Evolutionary conservation across 2,888 invertebrate genomes (phyloP).

Genomic region (Pollenia angustigena): DNA sequence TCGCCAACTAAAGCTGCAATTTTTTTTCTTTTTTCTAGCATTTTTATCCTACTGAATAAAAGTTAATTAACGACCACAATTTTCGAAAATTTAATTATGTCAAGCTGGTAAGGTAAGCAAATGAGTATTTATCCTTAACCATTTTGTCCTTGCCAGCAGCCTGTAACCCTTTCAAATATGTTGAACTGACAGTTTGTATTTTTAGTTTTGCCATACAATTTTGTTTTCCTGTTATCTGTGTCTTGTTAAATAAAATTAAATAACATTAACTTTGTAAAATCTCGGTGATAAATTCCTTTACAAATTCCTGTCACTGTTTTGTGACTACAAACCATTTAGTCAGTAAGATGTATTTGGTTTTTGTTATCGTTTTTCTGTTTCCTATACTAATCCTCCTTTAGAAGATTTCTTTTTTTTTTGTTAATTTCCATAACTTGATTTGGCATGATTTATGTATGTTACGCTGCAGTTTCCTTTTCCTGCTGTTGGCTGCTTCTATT

Average conservation of each 20-base stretch:
- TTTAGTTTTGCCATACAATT: neutral
- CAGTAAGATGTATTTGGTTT: slow-evolving; percentile 1
- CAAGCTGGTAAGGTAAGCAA: slow-evolving; percentile 6
- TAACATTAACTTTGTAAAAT: slow-evolving; percentile 57
- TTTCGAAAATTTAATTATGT: slow-evolving; percentile 47
- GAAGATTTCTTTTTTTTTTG: no score
- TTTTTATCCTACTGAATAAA: slow-evolving; percentile 34
- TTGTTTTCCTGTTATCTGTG: neutral
- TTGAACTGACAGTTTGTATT: slow-evolving; percentile 44
- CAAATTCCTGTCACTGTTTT: slow-evolving; percentile 2
- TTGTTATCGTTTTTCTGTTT: slow-evolving; percentile 9
- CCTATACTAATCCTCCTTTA: no score
- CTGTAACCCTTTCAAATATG: slow-evolving; percentile 7
- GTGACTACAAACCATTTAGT: neutral
- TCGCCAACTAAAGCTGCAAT: neutral
- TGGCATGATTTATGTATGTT: slow-evolving; percentile 19
- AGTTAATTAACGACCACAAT: slow-evolving; percentile 26
- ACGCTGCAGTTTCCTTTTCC: slow-evolving; percentile 49
- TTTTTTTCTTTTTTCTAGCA: neutral
- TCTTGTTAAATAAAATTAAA: slow-evolving; percentile 40
- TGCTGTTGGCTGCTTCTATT: slow-evolving; percentile 45
- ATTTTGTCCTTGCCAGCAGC: slow-evolving; percentile 11
- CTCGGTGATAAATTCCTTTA: slow-evolving; percentile 55
- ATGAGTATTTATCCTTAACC: neutral
- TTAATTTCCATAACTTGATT: neutral